A percentile compares a stretch with the other conserved stretches of the same genome.
phyloP scores from a whole-genome alignment of 2,113 vertebrate species.

The Takifugu bimaculatus region DNA sequence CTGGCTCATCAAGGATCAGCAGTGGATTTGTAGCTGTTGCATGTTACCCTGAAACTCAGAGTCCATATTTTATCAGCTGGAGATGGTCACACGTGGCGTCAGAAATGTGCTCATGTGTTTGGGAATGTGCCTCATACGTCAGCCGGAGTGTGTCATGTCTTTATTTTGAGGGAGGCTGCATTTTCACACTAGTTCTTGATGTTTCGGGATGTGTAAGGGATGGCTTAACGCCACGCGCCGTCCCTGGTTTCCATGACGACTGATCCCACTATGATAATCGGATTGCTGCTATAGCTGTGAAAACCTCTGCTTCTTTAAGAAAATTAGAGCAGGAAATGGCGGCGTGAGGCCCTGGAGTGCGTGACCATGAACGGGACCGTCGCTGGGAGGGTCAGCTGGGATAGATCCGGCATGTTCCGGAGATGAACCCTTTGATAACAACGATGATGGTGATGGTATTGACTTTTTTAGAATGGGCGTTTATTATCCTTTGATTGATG shows the following conservation, averaged over 20 bases:
- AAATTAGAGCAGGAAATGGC: slow-evolving; percentile 43
- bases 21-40: too few species aligned
- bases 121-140: neutral
- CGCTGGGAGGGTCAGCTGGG: slow-evolving; percentile 14
- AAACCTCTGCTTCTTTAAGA: slow-evolving; percentile 54
- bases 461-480: slow-evolving; percentile 17
- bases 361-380: slow-evolving; percentile 26
- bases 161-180: slow-evolving; percentile 58
- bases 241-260: slow-evolving; percentile 78
- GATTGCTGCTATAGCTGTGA: slow-evolving; percentile 69
- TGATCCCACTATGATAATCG: slow-evolving; percentile 72
- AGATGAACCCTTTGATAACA: slow-evolving; percentile 3
- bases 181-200: slow-evolving; percentile 70
- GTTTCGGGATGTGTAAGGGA: slow-evolving; percentile 67
- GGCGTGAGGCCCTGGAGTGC: slow-evolving; percentile 24
- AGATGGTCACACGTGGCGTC: neutral
- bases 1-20: too few species aligned
- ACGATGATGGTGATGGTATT: slow-evolving; percentile 11
- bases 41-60: too few species aligned
- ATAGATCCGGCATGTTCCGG: neutral
- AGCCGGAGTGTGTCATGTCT: slow-evolving; percentile 38
- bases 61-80: too few species aligned
- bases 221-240: slow-evolving; percentile 59
- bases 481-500: neutral
- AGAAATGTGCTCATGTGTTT: neutral